Evolutionary conservation across 1,140 invertebrate species (phyloP).

Genomic region (Aplysia californica): DNA sequence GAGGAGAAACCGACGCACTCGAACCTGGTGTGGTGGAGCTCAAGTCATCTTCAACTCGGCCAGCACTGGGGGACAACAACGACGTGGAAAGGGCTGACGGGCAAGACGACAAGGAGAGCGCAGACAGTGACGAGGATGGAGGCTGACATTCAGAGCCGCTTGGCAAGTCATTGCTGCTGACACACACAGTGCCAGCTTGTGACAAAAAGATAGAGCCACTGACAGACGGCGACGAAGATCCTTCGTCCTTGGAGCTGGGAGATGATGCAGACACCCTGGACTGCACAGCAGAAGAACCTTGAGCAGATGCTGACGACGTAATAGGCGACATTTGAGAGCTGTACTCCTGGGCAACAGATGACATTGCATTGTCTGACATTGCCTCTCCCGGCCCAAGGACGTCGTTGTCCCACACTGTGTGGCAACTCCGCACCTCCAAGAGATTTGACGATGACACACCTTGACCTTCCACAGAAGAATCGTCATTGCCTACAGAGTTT

Average conservation of each 20-base stretch:
- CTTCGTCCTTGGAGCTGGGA: too few species aligned
- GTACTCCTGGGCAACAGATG: not conserved
- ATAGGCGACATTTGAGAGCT: not conserved
- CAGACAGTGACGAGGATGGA: not conserved
- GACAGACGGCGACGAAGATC: too few species aligned
- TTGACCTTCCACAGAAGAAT: constrained; percentile 18
- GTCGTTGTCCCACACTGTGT: constrained; percentile 5
- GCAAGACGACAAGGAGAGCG: too few species aligned
- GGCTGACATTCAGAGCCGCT: not conserved
- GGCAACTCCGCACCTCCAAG: not conserved
- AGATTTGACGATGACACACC: constrained; percentile 24
- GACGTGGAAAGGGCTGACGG: too few species aligned
- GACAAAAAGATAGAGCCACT: too few species aligned
- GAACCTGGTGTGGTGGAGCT: constrained; percentile 6
- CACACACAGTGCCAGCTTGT: not conserved
- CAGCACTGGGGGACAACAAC: not conserved
- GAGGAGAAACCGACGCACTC: too few species aligned
- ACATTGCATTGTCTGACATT: not conserved
- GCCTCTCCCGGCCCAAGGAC: not conserved
- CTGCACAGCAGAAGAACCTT: too few species aligned
- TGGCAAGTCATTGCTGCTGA: not conserved
- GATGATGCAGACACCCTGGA: too few species aligned
- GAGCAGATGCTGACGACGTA: not conserved
- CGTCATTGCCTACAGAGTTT: constrained; percentile 6
- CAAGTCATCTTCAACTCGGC: not conserved